Conservation (phyloP, 92 coral and sea anemone species). For the Siderastrea siderea region DNA sequence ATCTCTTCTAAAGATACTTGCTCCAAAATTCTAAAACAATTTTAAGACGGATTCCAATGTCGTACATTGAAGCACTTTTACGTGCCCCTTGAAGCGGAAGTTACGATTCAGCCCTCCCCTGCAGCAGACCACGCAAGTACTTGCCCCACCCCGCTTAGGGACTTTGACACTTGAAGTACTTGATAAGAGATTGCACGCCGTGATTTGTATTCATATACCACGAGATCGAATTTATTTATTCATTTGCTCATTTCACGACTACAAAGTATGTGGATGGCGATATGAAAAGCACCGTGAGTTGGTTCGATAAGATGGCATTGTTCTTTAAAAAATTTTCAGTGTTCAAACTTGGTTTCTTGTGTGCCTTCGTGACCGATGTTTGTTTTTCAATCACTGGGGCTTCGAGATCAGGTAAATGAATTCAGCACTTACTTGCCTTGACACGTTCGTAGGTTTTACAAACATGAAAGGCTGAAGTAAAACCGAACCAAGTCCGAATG, state of each 20-base stretch:
- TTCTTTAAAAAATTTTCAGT: background rate
- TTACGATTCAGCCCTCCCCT: background rate
- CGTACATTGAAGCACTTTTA: too few species aligned
- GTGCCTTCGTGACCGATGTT: background rate
- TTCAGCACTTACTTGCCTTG: background rate
- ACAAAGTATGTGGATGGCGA: background rate
- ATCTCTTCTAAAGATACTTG: too few species aligned
- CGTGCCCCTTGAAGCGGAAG: too few species aligned
- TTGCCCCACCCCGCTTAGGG: slow-evolving; percentile 6
- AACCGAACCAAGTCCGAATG: background rate
- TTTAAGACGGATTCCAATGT: too few species aligned
- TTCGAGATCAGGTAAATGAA: slow-evolving; percentile 20
- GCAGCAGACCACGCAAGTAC: background rate
- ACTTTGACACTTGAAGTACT: background rate
- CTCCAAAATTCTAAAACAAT: too few species aligned
- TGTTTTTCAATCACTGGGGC: background rate
- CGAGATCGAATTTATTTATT: slow-evolving; percentile 7
- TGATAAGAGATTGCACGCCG: background rate
- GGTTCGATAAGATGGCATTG: background rate
- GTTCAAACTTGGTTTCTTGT: background rate
- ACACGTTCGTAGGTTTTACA: background rate
- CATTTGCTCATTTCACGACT: background rate
- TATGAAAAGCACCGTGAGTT: background rate
- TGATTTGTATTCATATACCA: background rate
- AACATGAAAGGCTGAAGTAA: background rate